Evolutionary conservation across 2,797 vertebrate genomes (phyloP).

Genomic region (Sibirionetta formosa): DNA sequence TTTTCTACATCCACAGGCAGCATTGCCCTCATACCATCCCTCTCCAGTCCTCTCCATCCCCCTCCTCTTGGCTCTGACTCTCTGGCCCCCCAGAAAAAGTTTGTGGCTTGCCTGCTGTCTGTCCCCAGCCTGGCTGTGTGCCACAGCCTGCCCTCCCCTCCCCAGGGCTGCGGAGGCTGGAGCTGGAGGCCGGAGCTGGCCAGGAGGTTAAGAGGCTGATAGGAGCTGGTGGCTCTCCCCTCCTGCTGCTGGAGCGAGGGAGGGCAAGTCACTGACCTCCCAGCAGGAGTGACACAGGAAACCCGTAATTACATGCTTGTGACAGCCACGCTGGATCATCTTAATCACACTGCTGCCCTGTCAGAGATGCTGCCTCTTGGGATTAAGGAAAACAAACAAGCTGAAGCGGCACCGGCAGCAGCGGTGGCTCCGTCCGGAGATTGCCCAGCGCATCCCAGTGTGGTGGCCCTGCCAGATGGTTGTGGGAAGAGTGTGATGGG

Average conservation of each 20-base stretch:
- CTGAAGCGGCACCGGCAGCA: neutral
- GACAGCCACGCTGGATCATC: slow-evolving; percentile 75
- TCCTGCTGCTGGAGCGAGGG: slow-evolving; percentile 49
- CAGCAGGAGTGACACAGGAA: slow-evolving; percentile 80
- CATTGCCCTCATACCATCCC: neutral
- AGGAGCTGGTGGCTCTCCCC: neutral
- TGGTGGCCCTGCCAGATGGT: neutral
- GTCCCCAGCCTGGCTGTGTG: neutral
- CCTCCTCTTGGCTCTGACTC: neutral
- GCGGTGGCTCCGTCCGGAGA: neutral
- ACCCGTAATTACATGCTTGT: slow-evolving; percentile 73
- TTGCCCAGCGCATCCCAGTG: neutral
- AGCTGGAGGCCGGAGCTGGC: neutral
- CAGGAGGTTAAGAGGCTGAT: slow-evolving; percentile 36
- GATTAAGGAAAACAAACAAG: slow-evolving; percentile 74
- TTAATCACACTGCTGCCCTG: slow-evolving; percentile 74
- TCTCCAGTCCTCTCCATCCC: neutral
- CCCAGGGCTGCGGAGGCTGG: neutral
- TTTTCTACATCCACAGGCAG: neutral
- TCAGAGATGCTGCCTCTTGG: slow-evolving; percentile 69
- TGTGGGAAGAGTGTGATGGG: neutral
- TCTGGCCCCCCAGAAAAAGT: neutral
- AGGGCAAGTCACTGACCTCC: slow-evolving; percentile 76
- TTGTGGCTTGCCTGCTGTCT: neutral
- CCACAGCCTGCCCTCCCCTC: neutral